These are phyloP conservation scores for Fabriciana adippe DNA, from an alignment of 2,888 invertebrate species.

Conservation along the genomic window DNA sequence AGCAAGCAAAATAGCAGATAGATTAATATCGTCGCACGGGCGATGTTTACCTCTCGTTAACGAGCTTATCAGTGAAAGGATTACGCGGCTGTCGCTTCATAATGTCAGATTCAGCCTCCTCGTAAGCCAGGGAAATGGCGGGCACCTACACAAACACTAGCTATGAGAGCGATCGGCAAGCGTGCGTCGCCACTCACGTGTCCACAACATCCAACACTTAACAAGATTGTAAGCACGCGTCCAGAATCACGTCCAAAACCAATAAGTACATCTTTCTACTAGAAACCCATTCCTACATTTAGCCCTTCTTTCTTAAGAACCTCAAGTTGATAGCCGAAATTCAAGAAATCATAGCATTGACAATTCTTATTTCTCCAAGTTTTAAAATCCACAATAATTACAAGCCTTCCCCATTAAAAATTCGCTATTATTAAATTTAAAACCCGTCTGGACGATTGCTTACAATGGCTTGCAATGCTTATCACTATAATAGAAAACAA, in stretches of 20 bases:
- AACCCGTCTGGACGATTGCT: slow-evolving; percentile 54
- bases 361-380: neutral
- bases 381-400: neutral
- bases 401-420: too few species aligned
- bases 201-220: slow-evolving; percentile 78
- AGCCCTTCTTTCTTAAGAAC: too few species aligned
- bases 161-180: slow-evolving; percentile 67
- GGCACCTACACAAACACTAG: slow-evolving; percentile 91
- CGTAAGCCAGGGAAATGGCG: slow-evolving; percentile 99
- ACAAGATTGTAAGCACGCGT: slow-evolving; percentile 50
- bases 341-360: too few species aligned
- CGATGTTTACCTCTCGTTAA: slow-evolving; percentile 95
- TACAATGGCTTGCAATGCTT: slow-evolving; percentile 63
- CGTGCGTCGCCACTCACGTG: slow-evolving; percentile 44
- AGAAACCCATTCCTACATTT: neutral
- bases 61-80: slow-evolving; percentile 98
- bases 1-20: slow-evolving; percentile 80
- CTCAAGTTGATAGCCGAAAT: too few species aligned
- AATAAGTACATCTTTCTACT: neutral
- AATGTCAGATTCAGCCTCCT: slow-evolving; percentile 98
- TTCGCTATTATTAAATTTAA: neutral
- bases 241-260: slow-evolving; percentile 39
- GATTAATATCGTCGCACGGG: slow-evolving; percentile 76
- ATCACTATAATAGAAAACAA: slow-evolving; percentile 67
- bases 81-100: slow-evolving; percentile 99